Evolutionary conservation across 2,797 vertebrate genomes (phyloP).

Genomic region (Parauchenoglanis ngamensis): DNA sequence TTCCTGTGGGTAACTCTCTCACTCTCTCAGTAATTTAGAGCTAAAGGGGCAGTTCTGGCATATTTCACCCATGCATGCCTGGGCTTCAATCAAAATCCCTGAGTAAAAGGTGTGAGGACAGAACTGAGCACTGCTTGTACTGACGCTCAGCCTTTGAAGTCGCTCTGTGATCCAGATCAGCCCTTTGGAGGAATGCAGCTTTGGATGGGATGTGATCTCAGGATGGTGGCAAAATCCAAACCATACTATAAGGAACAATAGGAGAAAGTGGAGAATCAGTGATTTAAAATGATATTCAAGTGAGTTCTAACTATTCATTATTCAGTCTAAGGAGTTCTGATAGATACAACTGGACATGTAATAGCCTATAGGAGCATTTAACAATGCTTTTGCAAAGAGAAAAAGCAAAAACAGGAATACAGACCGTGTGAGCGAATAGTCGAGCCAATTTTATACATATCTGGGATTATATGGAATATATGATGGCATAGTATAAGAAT

Average conservation of each 20-base stretch:
- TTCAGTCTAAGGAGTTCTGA: not conserved
- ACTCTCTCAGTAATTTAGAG: slow-evolving; percentile 44
- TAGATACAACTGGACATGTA: not conserved
- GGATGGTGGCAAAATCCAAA: slow-evolving; percentile 52
- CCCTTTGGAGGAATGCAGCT: slow-evolving; percentile 23
- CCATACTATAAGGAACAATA: slow-evolving; percentile 31
- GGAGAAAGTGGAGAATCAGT: not conserved
- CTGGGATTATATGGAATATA: not conserved
- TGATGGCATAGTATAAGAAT: too few relatives aligned
- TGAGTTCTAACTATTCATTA: not conserved
- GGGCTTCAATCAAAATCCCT: slow-evolving; percentile 48
- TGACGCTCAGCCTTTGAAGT: slow-evolving; percentile 58
- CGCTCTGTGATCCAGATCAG: not conserved
- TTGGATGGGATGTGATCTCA: not conserved
- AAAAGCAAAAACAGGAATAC: not conserved
- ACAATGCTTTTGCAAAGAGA: not conserved
- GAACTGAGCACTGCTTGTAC: slow-evolving; percentile 36
- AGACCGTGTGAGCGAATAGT: not conserved
- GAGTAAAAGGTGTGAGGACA: slow-evolving; percentile 22
- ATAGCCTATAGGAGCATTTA: not conserved
- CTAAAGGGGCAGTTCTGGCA: not conserved
- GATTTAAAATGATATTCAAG: not conserved
- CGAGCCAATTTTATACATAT: not conserved
- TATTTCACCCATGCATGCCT: slow-evolving; percentile 49
- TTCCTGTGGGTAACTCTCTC: slow-evolving; percentile 8